phyloP scores from a whole-genome alignment of 2,888 invertebrate species.

The Agrotis clavis region DNA sequence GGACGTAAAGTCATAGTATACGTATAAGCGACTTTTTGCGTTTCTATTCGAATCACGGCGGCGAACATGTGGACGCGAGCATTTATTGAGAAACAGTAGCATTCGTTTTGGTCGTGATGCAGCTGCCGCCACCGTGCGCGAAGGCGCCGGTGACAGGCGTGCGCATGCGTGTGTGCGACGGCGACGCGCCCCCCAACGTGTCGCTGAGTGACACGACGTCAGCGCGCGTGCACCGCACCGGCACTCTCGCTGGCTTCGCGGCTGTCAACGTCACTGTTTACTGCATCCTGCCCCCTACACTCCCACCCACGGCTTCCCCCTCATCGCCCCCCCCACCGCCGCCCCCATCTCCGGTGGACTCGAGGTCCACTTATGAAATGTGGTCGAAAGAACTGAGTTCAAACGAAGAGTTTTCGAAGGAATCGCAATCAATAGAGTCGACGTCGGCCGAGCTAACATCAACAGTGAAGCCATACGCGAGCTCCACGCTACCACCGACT shows the following conservation, averaged over 20 bases:
- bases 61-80: too few relatives aligned
- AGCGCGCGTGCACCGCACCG: conserved; percentile 46
- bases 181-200: conserved; percentile 44
- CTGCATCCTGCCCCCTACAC: conserved; percentile 4
- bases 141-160: conserved; percentile 37
- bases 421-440: conserved; percentile 1
- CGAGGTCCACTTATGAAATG: conserved; percentile 28
- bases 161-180: conserved; percentile 45
- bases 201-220: conserved; percentile 12
- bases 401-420: conserved; percentile 5
- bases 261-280: conserved; percentile 48
- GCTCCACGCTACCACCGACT: neutral
- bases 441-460: conserved; percentile 26
- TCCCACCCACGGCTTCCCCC: neutral
- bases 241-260: conserved; percentile 25
- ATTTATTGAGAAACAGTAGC: neutral
- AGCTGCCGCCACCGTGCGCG: conserved; percentile 52
- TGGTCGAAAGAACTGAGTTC: conserved; percentile 37
- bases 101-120: neutral
- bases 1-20: too few relatives aligned
- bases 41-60: too few relatives aligned
- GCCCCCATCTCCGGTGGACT: conserved; percentile 4
- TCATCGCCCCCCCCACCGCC: neutral
- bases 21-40: too few relatives aligned
- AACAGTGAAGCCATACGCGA: conserved; percentile 11